Evolutionary conservation across 2,797 vertebrate genomes (phyloP), one percentile per base, ranked within the genome.

Genomic region (Brachyrhaphis roseni): DNA sequence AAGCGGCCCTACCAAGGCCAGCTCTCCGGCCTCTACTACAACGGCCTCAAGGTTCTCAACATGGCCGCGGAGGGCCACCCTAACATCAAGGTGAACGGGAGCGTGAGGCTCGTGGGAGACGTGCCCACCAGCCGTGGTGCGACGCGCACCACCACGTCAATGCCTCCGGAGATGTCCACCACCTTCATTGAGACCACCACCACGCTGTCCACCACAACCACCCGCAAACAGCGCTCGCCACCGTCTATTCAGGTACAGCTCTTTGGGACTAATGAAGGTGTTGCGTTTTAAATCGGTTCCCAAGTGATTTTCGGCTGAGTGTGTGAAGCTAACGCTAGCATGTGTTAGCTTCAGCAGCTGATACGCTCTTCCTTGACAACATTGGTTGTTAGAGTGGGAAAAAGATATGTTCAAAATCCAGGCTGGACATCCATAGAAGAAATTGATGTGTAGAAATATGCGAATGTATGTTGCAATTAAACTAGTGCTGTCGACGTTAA

Each of bases 151-250:
- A 98, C 97, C 36, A 99, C 98, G 6, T 97, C 97, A 0, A 95
- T 98, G 86, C 98, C 98, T 0, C 97, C 97, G 0, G 98, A 99
- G 95, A 98, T 98, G 97, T 99, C 98, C 76, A 99, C 98, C 72
- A 99, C 98, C 62, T 97, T 99, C 75, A 98, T 99, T 86, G 98
- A 99, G 94, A 99, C 98, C 53, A 99, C 98, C 51, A 99, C 98
- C 72, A 99, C 98, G 0, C 95, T 99, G 92, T 98, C 98, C 0
- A 99, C 98, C 15, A 99, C 98, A 5, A 99, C 98, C 74, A 98
- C 98, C 11, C 96, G 98, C 76, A 99, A 98, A 91, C 98, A 98
- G 75, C 97, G 98, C 76, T 98, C 97, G 0, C 97, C 98, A 0
- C 97, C 98, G 59, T 98, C 97, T 84, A 97, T 98, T 91, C 97